Evolutionary conservation across 2,888 invertebrate species (phyloP), one percentile per base, ranked within the genome.

Genomic region (Yponomeuta cagnagella): DNA sequence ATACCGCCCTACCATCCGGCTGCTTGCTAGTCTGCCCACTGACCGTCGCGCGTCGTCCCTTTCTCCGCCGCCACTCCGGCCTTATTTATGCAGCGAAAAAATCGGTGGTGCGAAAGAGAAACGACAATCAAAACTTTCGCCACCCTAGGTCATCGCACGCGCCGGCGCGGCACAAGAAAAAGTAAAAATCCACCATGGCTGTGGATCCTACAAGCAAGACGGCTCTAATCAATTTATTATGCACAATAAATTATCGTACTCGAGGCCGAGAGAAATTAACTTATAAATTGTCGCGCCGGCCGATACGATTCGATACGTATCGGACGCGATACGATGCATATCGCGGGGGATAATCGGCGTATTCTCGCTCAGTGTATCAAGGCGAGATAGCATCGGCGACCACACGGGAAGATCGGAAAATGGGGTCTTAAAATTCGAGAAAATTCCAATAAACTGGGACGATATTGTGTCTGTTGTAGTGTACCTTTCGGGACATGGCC

Each of bases 361-460:
- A 77, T 75, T 63, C 66, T 76, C 75, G 75, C 75, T 74, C 76
- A 72, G 68, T 72, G 75, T 80, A 78, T 80, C 79, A 75, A 73
- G 48, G 73, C 73, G 73, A 71, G 71, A 76, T 73, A 48, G 12
- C 48, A 43, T 72, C 70, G 63, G 12, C 58, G 71, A 67, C 64
- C 70, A 70, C 70, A 70, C 70, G 63, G 58, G 37, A 30, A 67
- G 52, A 15, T 15, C 52, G 52, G 83, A 70, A 77, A 74, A 71
- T 52, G 68, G 43, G 3, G 9, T 8, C 43, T 43, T 1, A 43
- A 43, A 43, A 43, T 43, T 43, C 37, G 37, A 37, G 4, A 37
- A 37, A 37, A 37, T 37, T 37, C 4, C 4, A 37, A 4, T 37
- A 4, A 37, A 37, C 37, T 2, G 37, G 5, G 37, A 37, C 37